Percentiles rank a stretch among this genome's conserved stretches.
Conservation (phyloP, 2,888 invertebrate genomes). For the Chrysomela aeneicollis region DNA sequence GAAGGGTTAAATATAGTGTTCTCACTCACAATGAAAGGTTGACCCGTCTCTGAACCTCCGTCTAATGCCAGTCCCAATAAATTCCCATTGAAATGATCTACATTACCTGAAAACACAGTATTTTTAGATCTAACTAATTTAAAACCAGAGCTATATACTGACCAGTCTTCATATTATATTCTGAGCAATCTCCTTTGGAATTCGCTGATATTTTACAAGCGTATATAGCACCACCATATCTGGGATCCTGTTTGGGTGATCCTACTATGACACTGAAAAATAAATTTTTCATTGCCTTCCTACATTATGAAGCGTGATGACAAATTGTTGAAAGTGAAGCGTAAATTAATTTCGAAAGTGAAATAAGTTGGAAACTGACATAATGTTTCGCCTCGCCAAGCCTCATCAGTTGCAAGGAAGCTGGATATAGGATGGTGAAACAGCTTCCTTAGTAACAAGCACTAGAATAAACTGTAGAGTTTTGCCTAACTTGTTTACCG, state of each 20-base stretch:
- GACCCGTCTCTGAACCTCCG: slow-evolving; percentile 36
- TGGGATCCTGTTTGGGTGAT: slow-evolving; percentile 34
- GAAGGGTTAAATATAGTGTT: no score
- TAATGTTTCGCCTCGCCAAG: no score
- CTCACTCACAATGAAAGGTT: slow-evolving; percentile 42
- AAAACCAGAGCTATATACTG: slow-evolving; percentile 19
- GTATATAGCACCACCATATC: slow-evolving; percentile 29
- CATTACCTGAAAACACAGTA: slow-evolving; percentile 30
- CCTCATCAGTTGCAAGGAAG: no score
- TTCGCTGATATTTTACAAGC: slow-evolving; percentile 26
- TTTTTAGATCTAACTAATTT: neutral
- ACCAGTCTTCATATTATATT: slow-evolving; percentile 27
- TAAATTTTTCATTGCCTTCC: no score
- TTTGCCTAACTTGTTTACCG: no score
- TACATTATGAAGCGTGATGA: no score
- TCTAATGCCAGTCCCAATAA: slow-evolving; percentile 43
- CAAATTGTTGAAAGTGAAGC: no score
- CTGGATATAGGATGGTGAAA: no score
- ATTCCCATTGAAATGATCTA: slow-evolving; percentile 38
- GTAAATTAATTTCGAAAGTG: no score
- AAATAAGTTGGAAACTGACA: no score
- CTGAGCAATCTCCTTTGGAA: slow-evolving; percentile 19
- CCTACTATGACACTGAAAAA: slow-evolving; percentile 43
- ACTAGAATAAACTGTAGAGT: no score
- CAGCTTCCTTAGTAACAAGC: no score